These are phyloP conservation scores for Xerus rutilus DNA, from an alignment of 2,797 vertebrate genomes.

Conservation along the genomic window DNA sequence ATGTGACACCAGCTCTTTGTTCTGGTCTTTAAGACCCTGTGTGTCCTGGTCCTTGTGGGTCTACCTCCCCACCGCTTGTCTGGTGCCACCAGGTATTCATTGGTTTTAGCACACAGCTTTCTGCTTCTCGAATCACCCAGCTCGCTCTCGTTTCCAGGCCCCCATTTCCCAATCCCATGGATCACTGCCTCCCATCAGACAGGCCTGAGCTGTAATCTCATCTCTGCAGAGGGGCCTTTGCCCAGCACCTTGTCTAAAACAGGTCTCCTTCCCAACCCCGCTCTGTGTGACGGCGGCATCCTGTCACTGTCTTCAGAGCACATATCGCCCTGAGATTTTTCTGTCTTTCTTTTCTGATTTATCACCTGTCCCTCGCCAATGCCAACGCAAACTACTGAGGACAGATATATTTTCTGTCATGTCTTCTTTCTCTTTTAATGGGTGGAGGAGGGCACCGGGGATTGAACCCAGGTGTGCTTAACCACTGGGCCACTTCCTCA, in stretches of 20 bases:
- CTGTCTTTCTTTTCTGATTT: neutral
- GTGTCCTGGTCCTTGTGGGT: neutral
- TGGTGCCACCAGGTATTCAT: neutral
- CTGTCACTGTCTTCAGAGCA: neutral
- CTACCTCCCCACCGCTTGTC: neutral
- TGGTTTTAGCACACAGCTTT: neutral
- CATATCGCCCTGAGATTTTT: neutral
- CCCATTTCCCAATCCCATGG: neutral
- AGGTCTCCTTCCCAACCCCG: neutral
- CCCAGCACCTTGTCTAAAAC: neutral
- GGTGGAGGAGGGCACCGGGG: too few species aligned
- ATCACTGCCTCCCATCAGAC: too few species aligned
- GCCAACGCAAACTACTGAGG: neutral
- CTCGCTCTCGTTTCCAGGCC: neutral
- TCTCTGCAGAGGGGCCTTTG: neutral
- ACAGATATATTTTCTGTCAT: neutral
- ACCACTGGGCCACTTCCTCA: too few species aligned
- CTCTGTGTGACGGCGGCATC: fast-evolving
- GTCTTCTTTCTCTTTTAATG: too few species aligned
- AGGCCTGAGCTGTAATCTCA: neutral
- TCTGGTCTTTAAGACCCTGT: neutral
- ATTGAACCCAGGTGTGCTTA: too few species aligned
- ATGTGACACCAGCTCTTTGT: neutral
- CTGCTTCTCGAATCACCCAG: too few species aligned
- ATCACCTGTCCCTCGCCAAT: neutral